Percentiles rank a stretch among this genome's conserved stretches.
Conservation (phyloP, 2,888 invertebrate genomes). For the Hecatera dysodea region DNA sequence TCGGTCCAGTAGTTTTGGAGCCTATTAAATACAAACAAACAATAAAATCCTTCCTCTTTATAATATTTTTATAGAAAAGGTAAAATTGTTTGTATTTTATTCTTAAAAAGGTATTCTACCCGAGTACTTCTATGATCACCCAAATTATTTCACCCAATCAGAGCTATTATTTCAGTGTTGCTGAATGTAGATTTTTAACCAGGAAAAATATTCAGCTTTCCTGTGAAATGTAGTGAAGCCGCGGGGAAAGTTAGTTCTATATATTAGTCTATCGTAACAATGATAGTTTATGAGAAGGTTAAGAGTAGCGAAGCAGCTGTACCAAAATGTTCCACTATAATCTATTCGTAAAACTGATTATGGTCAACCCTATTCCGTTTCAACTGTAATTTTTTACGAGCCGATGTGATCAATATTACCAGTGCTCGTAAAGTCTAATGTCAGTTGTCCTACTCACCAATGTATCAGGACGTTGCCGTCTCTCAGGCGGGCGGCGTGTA, state of each 20-base stretch:
- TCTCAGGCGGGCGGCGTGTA: slow-evolving; percentile 97
- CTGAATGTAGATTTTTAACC: background rate
- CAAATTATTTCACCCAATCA: background rate
- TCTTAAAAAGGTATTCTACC: too few relatives aligned
- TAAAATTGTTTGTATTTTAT: background rate
- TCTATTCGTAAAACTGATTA: background rate
- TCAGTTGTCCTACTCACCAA: slow-evolving; percentile 92
- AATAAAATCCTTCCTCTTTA: too few relatives aligned
- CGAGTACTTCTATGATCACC: background rate
- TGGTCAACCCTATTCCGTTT: background rate
- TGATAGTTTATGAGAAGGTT: background rate
- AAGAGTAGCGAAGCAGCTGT: background rate
- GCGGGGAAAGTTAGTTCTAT: background rate
- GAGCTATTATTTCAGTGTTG: background rate
- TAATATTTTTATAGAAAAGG: too few relatives aligned
- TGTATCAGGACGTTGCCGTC: slow-evolving; percentile 98
- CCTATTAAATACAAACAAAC: too few relatives aligned
- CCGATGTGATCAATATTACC: background rate
- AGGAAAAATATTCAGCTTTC: background rate
- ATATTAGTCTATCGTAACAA: background rate
- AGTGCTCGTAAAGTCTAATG: background rate
- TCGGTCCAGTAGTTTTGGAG: too few relatives aligned
- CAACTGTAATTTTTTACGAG: background rate
- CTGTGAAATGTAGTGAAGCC: background rate
- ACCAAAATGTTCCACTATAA: background rate